Evolutionary conservation across 2,113 vertebrate genomes (phyloP).

Genomic region (Ciconia maguari): DNA sequence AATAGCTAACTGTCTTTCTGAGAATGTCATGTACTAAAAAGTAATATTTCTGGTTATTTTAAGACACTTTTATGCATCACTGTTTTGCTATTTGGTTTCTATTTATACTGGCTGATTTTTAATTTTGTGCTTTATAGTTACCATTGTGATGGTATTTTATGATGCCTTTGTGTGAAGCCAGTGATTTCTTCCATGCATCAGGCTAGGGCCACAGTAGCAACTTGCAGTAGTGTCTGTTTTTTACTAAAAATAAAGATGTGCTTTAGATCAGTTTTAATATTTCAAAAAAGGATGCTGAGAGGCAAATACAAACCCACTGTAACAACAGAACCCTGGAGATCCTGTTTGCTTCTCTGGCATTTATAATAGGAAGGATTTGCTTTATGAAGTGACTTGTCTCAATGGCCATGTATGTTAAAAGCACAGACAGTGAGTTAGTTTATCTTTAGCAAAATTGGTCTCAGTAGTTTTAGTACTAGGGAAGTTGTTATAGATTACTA

Average conservation of each 20-base stretch:
- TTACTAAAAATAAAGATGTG: not conserved
- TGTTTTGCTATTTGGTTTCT: slow-evolving; percentile 5
- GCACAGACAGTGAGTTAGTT: not conserved
- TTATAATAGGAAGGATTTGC: not conserved
- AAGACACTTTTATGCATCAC: not conserved
- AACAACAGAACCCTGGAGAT: not conserved
- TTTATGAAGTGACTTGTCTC: not conserved
- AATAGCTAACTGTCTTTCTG: not conserved
- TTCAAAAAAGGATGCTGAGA: not conserved
- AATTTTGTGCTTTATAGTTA: not conserved
- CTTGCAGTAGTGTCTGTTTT: not conserved
- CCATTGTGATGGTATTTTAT: not conserved
- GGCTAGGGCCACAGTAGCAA: not conserved
- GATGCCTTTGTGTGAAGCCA: not conserved
- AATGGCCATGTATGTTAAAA: not conserved
- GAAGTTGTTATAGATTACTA: not conserved
- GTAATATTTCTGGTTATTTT: slow-evolving; percentile 2
- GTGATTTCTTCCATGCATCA: not conserved
- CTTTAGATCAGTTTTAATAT: not conserved
- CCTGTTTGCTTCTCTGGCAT: not conserved
- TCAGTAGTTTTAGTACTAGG: not conserved
- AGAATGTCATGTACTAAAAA: slow-evolving; percentile 15
- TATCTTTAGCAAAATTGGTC: not conserved
- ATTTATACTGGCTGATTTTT: not conserved
- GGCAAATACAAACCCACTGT: not conserved